These are phyloP conservation scores for Hucho hucho DNA, from an alignment of 2,113 vertebrate genomes.

Conservation along the genomic window DNA sequence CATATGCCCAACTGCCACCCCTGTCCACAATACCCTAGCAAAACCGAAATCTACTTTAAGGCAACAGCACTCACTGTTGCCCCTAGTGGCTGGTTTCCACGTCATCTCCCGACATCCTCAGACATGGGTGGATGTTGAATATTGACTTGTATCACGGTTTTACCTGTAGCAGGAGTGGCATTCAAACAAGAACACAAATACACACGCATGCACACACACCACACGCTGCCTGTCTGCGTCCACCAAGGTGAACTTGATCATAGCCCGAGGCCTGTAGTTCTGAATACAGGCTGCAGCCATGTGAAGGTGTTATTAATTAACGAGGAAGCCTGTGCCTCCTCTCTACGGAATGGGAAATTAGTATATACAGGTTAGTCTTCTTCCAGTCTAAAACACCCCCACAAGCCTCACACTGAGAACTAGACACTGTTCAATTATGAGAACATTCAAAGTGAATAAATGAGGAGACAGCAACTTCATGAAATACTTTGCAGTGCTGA, in stretches of 20 bases:
- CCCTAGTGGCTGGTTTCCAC: too few relatives aligned
- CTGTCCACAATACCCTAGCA: too few relatives aligned
- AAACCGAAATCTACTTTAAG: too few relatives aligned
- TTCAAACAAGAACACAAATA: constrained; percentile 3
- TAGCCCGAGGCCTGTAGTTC: constrained; percentile 20
- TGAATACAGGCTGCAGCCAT: constrained; percentile 22
- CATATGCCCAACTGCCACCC: too few relatives aligned
- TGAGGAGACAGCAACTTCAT: not conserved
- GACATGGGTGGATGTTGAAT: too few relatives aligned
- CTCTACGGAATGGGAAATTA: constrained; percentile 5
- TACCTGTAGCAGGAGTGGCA: not conserved
- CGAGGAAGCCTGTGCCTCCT: constrained; percentile 7
- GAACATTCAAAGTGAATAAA: not conserved
- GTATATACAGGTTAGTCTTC: too few relatives aligned
- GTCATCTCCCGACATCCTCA: too few relatives aligned
- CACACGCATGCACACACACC: not conserved
- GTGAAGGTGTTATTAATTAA: constrained; percentile 35
- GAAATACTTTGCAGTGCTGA: not conserved
- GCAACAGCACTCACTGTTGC: too few relatives aligned
- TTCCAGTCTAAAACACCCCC: not conserved
- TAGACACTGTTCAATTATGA: constrained; percentile 1
- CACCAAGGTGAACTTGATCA: constrained; percentile 12
- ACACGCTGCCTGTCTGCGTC: not conserved
- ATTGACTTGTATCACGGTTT: too few relatives aligned
- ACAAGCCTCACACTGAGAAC: not conserved